A percentile compares a stretch with the other conserved stretches of the same genome.
Evolutionary conservation across 2,113 vertebrate genomes (phyloP).

Genomic region (Electrona antarctica): DNA sequence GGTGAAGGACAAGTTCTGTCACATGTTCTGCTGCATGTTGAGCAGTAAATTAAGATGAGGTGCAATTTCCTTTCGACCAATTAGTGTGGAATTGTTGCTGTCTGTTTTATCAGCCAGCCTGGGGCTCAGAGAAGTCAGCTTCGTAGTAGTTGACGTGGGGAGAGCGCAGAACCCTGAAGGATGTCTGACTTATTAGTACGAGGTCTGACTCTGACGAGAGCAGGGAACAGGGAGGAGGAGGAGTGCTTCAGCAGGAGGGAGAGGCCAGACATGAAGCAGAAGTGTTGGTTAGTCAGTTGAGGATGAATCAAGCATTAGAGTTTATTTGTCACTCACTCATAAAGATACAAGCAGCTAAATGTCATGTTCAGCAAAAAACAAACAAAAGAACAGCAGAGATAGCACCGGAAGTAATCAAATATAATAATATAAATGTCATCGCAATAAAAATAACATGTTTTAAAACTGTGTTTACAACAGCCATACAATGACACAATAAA

Average conservation of each 20-base stretch:
- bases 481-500: too few species aligned
- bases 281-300: neutral
- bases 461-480: too few species aligned
- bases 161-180: constrained; percentile 34
- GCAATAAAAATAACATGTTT: too few species aligned
- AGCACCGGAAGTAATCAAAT: too few species aligned
- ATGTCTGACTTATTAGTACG: constrained; percentile 36
- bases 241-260: constrained; percentile 23
- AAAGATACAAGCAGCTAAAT: too few species aligned
- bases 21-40: constrained; percentile 59
- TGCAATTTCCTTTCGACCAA: constrained; percentile 80
- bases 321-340: too few species aligned
- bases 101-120: constrained; percentile 65
- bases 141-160: neutral
- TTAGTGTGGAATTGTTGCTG: constrained; percentile 71
- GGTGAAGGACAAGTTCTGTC: constrained; percentile 57
- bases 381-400: too few species aligned
- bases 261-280: constrained; percentile 17
- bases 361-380: too few species aligned
- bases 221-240: constrained; percentile 14
- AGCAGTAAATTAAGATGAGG: constrained; percentile 77
- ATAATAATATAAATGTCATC: too few species aligned
- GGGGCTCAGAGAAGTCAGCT: constrained; percentile 37
- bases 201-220: constrained; percentile 21
- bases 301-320: too few species aligned